Conservation (phyloP, 1,140 invertebrate species). For the Lepidurus couesii region DNA sequence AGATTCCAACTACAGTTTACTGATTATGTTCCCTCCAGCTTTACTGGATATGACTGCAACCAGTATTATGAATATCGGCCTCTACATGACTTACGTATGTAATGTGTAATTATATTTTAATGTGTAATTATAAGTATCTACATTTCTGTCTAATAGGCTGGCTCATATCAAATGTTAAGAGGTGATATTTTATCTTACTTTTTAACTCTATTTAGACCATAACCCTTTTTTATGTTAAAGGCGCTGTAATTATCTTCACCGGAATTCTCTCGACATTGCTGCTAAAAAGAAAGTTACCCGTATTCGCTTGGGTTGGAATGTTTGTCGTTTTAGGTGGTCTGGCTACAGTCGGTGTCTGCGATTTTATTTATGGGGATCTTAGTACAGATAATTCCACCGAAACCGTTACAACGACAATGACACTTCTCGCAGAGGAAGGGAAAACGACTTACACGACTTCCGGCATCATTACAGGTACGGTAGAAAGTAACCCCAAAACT, state of each 20-base stretch:
- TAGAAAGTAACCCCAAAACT: not conserved
- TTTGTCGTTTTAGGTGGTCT: conserved; percentile 71
- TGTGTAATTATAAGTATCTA: not conserved
- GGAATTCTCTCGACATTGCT: conserved; percentile 82
- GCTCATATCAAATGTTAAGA: conserved; percentile 94
- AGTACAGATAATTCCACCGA: conserved; percentile 56
- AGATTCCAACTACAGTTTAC: conserved; percentile 46
- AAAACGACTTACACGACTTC: not conserved
- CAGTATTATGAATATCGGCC: conserved; percentile 54
- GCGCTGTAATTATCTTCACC: conserved; percentile 89
- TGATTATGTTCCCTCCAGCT: conserved; percentile 76
- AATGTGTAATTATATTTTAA: conserved; percentile 47
- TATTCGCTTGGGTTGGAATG: conserved; percentile 81
- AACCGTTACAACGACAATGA: conserved; percentile 51
- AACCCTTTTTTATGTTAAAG: conserved; percentile 46
- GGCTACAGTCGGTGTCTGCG: conserved; percentile 71
- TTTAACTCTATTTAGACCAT: conserved; percentile 24
- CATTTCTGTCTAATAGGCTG: conserved; percentile 49
- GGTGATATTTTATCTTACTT: conserved; percentile 48
- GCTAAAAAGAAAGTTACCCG: conserved; percentile 60
- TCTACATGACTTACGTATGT: conserved; percentile 72
- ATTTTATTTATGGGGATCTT: conserved; percentile 54
- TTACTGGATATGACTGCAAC: conserved; percentile 68
- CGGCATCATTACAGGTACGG: not conserved
- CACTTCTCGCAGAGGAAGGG: not conserved